Percentiles rank a stretch among this genome's conserved stretches.
These are phyloP conservation scores for Psilopsiagon aurifrons DNA, from an alignment of 2,113 vertebrate genomes.

Conservation along the genomic window DNA sequence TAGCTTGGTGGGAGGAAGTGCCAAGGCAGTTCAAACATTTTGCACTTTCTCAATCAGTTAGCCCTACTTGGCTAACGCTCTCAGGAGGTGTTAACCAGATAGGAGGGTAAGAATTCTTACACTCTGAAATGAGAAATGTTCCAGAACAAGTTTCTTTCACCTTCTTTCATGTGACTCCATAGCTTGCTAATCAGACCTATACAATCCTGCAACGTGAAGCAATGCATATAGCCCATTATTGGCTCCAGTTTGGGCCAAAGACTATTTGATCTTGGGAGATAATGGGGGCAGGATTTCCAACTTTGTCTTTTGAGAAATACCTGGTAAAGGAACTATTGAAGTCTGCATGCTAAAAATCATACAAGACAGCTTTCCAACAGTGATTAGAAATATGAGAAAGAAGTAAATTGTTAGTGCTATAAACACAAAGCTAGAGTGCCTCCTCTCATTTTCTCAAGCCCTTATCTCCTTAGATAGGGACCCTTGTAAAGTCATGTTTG, in stretches of 20 bases:
- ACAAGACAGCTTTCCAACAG: not conserved
- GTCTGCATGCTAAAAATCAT: not conserved
- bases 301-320: not conserved
- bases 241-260: not conserved
- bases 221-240: not conserved
- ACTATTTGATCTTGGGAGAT: not conserved
- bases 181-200: not conserved
- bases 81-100: not conserved
- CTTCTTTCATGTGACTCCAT: not conserved
- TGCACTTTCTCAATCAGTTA: not conserved
- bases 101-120: not conserved
- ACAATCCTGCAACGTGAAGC: not conserved
- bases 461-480: not conserved
- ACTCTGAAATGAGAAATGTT: not conserved
- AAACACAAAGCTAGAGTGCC: not conserved
- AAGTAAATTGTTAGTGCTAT: not conserved
- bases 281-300: not conserved
- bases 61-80: not conserved
- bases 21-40: not conserved
- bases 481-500: not conserved
- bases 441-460: not conserved
- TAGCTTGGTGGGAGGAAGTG: not conserved
- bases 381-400: not conserved
- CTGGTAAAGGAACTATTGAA: not conserved
- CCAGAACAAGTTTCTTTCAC: not conserved